phyloP scores from a whole-genome alignment of 2,113 vertebrate genomes.

The Excalfactoria chinensis region DNA sequence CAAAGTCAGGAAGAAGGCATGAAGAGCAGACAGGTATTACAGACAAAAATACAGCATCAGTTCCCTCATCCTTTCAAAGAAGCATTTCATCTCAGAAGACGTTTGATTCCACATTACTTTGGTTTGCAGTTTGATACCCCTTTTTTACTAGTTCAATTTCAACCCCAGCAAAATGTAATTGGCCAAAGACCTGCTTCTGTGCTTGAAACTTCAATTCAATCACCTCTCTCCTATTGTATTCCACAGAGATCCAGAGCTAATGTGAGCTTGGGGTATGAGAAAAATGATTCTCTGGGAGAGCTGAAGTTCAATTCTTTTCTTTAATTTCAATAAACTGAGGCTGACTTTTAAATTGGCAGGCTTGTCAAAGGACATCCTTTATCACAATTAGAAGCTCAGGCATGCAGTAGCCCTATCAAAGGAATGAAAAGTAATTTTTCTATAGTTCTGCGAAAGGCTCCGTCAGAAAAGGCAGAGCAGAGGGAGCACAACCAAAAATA shows the following conservation, averaged over 20 bases:
- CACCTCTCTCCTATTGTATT: constrained; percentile 62
- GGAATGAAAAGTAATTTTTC: background rate
- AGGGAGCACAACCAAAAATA: background rate
- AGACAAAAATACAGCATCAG: constrained; percentile 5
- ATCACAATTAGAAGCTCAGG: constrained; percentile 56
- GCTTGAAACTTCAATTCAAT: constrained; percentile 67
- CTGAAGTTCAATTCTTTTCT: constrained; percentile 61
- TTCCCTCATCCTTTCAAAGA: constrained; percentile 37
- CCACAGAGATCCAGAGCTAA: constrained; percentile 61
- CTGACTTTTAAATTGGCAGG: constrained; percentile 50
- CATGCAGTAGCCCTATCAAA: background rate
- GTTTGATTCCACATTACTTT: background rate
- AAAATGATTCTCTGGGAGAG: constrained; percentile 43
- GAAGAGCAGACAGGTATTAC: background rate
- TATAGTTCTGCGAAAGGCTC: background rate
- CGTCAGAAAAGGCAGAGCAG: background rate
- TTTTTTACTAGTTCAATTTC: constrained; percentile 46
- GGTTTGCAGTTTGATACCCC: background rate
- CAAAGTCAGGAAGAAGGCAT: background rate
- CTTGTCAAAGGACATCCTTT: constrained; percentile 46
- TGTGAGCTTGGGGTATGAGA: constrained; percentile 52
- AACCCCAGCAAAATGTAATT: constrained; percentile 52
- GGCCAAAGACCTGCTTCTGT: constrained; percentile 42
- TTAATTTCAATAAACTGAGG: constrained; percentile 58
- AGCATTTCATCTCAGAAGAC: constrained; percentile 31